Evolutionary conservation across 1,140 invertebrate genomes (phyloP), one percentile per base, ranked within the genome.

Genomic region (Tetragnatha versicolor): DNA sequence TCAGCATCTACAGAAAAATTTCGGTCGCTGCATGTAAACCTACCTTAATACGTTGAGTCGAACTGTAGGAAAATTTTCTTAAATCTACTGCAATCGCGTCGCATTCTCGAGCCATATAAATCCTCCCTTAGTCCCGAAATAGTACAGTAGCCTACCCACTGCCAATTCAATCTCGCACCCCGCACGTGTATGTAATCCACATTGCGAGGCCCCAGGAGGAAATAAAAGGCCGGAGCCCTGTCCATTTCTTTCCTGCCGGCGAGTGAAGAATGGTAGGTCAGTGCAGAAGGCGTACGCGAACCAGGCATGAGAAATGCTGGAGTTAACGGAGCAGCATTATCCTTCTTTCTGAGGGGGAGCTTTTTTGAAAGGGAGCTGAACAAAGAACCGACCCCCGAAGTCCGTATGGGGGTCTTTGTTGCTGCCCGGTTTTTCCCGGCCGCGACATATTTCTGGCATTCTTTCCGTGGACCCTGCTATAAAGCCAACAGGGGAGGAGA

Each of bases 251-350:
- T 31, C 35, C 14, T 31, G 20, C 27, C n/a, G n/a, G 12, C 1
- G 53, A 14, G 55, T 27, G 55, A 58, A 31, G 55, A 58, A 53
- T 22, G 49, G 49, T 55, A 60, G 70, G 70, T 73, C 53, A 61
- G 70, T 42, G 9, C 14, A 12, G 42, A 63, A n/a, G 25, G 39
- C 12, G n/a, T 73, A 29, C 70, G 37, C 47, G 70, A 72, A 58
- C 39, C 69, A 58, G 42, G 51, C 55, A 55, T 61, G 70, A 73
- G 70, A 61, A 73, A 73, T 73, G 55, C 37, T 61, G 51, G 33
- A 69, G 66, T 37, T 69, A 69, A 58, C 69, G 69, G 53, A 72
- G 42, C 45, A 69, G 20, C 45, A 69, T 31, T 69, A 9, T 25
- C 45, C 51, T 27, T 35, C n/a, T 47, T 61, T 61, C 49, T 29